These are phyloP conservation scores for Mixornis gularis DNA, from an alignment of 2,113 vertebrate genomes.

Conservation along the genomic window DNA sequence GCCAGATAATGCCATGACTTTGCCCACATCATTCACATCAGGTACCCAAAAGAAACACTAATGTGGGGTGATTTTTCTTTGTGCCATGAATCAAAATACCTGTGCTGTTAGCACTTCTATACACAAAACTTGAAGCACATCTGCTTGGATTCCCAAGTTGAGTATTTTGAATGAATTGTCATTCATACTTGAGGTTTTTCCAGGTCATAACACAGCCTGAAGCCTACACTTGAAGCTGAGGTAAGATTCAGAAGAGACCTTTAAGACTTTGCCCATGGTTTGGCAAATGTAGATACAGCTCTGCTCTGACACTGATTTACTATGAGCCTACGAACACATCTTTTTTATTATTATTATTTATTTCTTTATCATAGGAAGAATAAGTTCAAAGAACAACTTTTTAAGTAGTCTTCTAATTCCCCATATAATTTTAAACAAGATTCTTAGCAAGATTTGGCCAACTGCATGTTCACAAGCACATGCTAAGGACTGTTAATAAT, in stretches of 20 bases:
- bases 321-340: rapidly evolving
- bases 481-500: background rate
- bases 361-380: background rate
- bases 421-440: background rate
- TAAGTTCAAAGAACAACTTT: background rate
- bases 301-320: background rate
- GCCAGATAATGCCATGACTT: background rate
- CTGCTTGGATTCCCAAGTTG: background rate
- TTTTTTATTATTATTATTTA: too few relatives aligned
- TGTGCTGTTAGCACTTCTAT: background rate
- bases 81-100: background rate
- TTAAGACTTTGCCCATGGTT: background rate
- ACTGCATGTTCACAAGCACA: background rate
- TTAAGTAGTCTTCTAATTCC: background rate
- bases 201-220: background rate
- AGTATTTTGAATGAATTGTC: background rate
- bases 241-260: background rate
- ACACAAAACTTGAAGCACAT: background rate
- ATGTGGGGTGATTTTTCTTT: background rate
- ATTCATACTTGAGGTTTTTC: background rate
- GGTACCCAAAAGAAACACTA: background rate
- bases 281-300: background rate
- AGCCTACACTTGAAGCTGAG: background rate
- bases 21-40: background rate
- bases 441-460: background rate